Base-by-base conservation (phyloP, 2,113 vertebrate species). In the Rhinolophus ferrumequinum region DNA sequence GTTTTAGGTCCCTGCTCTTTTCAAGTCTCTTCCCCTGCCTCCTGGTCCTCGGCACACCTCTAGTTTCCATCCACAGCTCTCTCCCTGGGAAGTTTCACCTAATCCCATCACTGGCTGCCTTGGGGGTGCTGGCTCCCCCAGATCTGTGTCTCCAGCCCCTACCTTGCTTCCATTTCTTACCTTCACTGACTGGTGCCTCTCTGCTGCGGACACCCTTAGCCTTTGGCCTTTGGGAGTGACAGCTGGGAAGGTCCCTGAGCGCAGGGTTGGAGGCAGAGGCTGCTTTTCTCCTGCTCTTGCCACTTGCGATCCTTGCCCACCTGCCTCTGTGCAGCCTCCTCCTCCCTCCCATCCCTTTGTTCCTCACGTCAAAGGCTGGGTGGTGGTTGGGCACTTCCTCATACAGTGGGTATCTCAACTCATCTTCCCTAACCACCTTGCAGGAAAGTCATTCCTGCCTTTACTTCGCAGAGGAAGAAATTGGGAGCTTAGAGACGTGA, bases 21-120 rank as follows among this genome's bases (percentile, higher is more conserved):
- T 22, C 28, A 35, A 22, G 26, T 18, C 16, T 83, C 75, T 79
- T 26, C 28, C 44, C 58, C 66, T 19, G 33, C 52, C 86, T 84
- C 21, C n/a, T 56, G 22, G 64, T 28, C 72, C 67, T 21, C 15
- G 79, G 18, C 13, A 3, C 41, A 19, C 16, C 21, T 77, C 52
- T 35, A 10, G 22, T n/a, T 72, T 67, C 67, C 5, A 16, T 33
- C 44, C 50, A 54, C 11, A 73, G 22, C 21, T 64, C 72, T 64
- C 84, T 90, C 67, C 52, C 90, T 41, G 30, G 44, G 76, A 73
- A 47, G 13, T n/a, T 47, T 94, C n/a, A 82, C 18, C 24, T 24
- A 41, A 12, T 33, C 11, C 21, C 79, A 11, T 72, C 52, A 3
- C 44, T 26, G 54, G 33, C 44, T 92, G 85, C 62, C 24, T 70